Percentiles rank a stretch among this genome's conserved stretches.
phyloP scores from a whole-genome alignment of 2,797 vertebrate species.

The Muscicapa striata region DNA sequence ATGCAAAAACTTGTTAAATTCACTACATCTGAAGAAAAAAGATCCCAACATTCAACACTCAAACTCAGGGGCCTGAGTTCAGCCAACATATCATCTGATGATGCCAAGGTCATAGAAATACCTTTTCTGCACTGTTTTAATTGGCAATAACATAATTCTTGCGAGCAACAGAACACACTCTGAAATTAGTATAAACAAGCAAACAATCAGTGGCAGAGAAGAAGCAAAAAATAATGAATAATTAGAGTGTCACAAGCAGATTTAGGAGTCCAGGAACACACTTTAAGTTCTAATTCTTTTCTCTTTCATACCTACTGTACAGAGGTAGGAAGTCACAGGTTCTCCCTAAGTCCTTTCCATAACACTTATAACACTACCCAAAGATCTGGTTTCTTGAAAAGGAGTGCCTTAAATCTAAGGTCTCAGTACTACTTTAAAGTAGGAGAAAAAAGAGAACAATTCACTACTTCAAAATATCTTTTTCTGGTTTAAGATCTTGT shows the following conservation, averaged over 20 bases:
- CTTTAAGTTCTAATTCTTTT: neutral
- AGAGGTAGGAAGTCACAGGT: neutral
- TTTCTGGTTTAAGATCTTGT: neutral
- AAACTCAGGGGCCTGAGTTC: neutral
- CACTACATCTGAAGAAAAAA: neutral
- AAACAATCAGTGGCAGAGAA: neutral
- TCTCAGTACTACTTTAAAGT: neutral
- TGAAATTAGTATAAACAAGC: neutral
- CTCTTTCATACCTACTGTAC: neutral
- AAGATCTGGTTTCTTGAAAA: neutral
- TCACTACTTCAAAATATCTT: neutral
- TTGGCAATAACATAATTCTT: neutral
- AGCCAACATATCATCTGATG: neutral
- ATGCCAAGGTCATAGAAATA: neutral
- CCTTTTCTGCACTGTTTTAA: neutral
- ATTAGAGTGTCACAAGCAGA: neutral
- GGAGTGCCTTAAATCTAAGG: neutral
- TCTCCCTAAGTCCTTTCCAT: neutral
- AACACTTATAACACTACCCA: neutral
- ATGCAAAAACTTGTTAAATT: neutral
- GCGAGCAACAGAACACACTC: neutral
- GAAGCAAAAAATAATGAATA: neutral
- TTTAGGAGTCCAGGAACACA: neutral
- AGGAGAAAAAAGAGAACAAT: neutral
- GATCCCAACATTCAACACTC: neutral